Evolutionary conservation across 2,888 invertebrate species (phyloP).

Genomic region (Cryptus viduatorius): DNA sequence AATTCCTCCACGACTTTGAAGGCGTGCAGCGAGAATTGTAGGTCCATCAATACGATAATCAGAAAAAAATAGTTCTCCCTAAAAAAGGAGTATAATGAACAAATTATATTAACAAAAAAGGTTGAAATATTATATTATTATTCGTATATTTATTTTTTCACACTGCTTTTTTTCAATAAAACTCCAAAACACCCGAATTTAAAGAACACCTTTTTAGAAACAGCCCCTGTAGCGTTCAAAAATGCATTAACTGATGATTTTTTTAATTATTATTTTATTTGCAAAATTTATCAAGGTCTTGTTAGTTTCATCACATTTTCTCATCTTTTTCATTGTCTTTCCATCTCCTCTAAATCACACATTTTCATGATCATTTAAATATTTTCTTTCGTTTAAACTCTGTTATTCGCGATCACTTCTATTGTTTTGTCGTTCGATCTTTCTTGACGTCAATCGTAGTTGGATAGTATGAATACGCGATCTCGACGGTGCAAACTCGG

Average conservation of each 20-base stretch:
- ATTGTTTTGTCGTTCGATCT: background rate
- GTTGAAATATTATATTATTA: too few species aligned
- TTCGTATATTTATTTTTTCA: too few species aligned
- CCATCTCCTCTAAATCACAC: background rate
- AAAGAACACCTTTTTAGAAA: too few species aligned
- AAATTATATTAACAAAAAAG: too few species aligned
- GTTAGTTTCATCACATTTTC: constrained; percentile 34
- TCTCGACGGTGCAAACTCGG: constrained; percentile 8
- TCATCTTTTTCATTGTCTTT: background rate
- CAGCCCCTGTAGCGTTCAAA: too few species aligned
- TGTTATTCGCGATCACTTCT: background rate
- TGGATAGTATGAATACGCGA: constrained; percentile 2
- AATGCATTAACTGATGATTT: too few species aligned
- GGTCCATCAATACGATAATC: too few species aligned
- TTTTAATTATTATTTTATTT: constrained; percentile 39
- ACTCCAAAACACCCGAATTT: too few species aligned
- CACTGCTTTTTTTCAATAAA: background rate
- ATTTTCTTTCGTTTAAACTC: background rate
- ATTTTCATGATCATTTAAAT: background rate
- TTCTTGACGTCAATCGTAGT: background rate
- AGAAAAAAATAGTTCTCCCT: too few species aligned
- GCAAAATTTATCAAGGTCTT: constrained; percentile 57
- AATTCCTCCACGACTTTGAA: too few species aligned
- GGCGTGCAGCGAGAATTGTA: too few species aligned
- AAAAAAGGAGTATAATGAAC: too few species aligned